Evolutionary conservation across 2,888 invertebrate species (phyloP), one percentile per base, ranked within the genome.

Genomic region (Ferdinandea cuprea): DNA sequence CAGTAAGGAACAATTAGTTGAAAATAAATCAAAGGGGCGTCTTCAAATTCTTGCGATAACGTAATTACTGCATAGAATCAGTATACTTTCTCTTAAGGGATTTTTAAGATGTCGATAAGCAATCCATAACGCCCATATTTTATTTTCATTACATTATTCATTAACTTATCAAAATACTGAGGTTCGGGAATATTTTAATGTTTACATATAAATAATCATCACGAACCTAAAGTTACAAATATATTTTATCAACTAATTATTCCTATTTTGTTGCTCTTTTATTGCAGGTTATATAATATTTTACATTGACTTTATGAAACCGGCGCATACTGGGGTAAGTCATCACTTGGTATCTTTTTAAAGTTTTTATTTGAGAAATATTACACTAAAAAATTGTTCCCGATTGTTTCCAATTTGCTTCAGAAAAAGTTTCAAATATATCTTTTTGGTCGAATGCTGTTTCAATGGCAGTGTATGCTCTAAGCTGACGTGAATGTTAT

Each of bases 81-180:
- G 40, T 2, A 7, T 11, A 52, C 13, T 52, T 28, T 17, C 7
- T 35, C 3, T 37, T 17, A 40, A 42, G 11, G 17, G 8, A 13
- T 19, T 66, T 66, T 52, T 4, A 52, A 61, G 52, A 66, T n/a
- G 28, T 32, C 32, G 66, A 66, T 66, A 66, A 66, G 17, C 2
- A 13, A 19, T 9, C 17, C 28, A 28, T 2, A 30, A 66, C 66
- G 50, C 66, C 66, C 66, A 52, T 19, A 42, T 52, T 66, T 9
- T 19, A 2, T 15, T 13, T 21, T 15, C 25, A 25, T n/a, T 25
- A 13, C 32, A 32, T 17, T 3, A 48, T 15, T 46, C 19, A 25
- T n/a, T 50, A 13, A 30, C n/a, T 19, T 66, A 42, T 52, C 32
- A 28, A 9, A 17, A 13, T 11, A 11, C 37, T 30, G 8, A 30